A percentile compares a stretch with the other conserved stretches of the same genome.
phyloP scores from a whole-genome alignment of 2,888 invertebrate species.

The Morpho achilles region DNA sequence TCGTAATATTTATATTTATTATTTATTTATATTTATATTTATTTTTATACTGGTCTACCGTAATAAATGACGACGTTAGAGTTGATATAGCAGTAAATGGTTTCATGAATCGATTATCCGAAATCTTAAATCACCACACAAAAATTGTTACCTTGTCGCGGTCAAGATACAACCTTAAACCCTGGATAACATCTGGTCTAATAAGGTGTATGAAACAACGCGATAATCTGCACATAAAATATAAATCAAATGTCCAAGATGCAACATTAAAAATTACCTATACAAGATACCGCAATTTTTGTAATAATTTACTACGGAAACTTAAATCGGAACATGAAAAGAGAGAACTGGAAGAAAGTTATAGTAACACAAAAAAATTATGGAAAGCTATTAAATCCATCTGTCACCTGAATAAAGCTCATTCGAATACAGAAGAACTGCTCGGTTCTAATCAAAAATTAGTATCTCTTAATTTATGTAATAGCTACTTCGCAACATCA shows the following conservation, averaged over 20 bases:
- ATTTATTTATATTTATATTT: no score
- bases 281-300: slow-evolving; percentile 12
- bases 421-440: neutral
- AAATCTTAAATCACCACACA: neutral
- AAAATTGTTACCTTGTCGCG: neutral
- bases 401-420: slow-evolving; percentile 7
- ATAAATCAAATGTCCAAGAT: neutral
- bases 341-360: slow-evolving; percentile 18
- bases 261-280: slow-evolving; percentile 6
- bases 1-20: no score
- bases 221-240: slow-evolving; percentile 4
- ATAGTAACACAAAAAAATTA: slow-evolving; percentile 21
- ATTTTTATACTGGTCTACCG: no score
- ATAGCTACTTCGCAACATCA: slow-evolving; percentile 8
- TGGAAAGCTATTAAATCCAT: slow-evolving; percentile 23
- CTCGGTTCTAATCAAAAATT: neutral
- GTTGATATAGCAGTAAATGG: no score
- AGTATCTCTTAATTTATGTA: neutral
- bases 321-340: slow-evolving; percentile 12
- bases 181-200: no score
- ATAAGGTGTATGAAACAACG: neutral
- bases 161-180: no score
- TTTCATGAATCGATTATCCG: no score
- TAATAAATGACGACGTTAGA: no score
- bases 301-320: slow-evolving; percentile 3